Evolutionary conservation across 2,888 invertebrate species (phyloP), one percentile per base, ranked within the genome.

Genomic region (Caenorhabditis sp.): DNA sequence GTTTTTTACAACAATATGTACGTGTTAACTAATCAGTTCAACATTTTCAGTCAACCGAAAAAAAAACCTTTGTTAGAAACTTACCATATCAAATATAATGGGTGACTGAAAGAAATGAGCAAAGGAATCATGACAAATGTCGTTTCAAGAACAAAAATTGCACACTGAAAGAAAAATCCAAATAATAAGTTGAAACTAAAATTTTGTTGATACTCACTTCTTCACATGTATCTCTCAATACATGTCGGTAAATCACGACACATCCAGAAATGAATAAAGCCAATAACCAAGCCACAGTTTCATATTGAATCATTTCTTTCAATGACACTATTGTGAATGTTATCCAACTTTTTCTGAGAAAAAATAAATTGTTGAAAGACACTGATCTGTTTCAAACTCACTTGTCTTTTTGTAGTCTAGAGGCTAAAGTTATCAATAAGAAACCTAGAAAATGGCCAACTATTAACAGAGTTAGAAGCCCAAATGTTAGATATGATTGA

Each of bases 61-160:
- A 4, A 31, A 31, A 31, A 31, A 31, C 31, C 31, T 31, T 4
- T 10, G 4, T 10, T 10, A 6, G 10, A 31, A 17, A 70, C 78
- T 63, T 31, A 77, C 81, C 81, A 81, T 8, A 81, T 72, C 31
- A 78, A 61, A 5, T 75, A 71, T 4, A 79, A 59, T 10, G 81
- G 81, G 67, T 81, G 81, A 1, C 59, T 31, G 37, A 79, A 79
- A 14, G 79, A 71, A 23, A 79, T 77, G 17, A 81, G 14, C 10
- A 81, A 27, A 26, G 81, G 81, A 4, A 81, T 17, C 27, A 75
- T 69, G 6, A 79, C 57, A 54, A 81, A 81, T 17, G 65, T 62
- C 10, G 76, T 27, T 50, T 81, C 79, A 24, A 81, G 58, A 1
- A 77, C 59, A 0, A 79, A 17, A 0, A 71, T 36, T 1, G 70